These are phyloP conservation scores for Oreochromis mossambicus DNA, from an alignment of 2,797 vertebrate genomes.

Conservation along the genomic window DNA sequence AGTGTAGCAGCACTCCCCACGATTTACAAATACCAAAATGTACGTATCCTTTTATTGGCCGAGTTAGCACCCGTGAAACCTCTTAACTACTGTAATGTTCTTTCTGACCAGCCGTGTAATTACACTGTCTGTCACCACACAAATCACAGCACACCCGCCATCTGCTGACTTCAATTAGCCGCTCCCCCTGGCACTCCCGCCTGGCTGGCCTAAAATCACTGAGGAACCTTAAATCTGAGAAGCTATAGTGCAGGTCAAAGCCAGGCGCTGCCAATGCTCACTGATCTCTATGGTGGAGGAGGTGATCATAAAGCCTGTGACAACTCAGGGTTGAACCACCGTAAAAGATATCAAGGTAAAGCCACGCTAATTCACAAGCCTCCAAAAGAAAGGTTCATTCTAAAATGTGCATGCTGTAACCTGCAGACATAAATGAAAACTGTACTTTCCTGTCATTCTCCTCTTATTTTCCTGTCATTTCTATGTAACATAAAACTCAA, in stretches of 20 bases:
- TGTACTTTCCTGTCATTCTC: background rate
- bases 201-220: constrained; percentile 36
- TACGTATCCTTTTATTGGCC: constrained; percentile 56
- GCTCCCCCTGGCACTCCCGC: background rate
- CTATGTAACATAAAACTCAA: background rate
- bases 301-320: constrained; percentile 57
- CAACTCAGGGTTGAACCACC: constrained; percentile 18
- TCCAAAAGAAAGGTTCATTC: background rate
- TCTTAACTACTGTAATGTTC: constrained; percentile 68
- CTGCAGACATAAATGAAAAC: background rate
- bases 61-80: constrained; percentile 62
- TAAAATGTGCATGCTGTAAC: background rate
- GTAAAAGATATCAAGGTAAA: background rate
- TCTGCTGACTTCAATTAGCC: constrained; percentile 74
- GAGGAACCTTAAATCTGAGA: constrained; percentile 50
- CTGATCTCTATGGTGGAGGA: constrained; percentile 57
- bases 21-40: constrained; percentile 48
- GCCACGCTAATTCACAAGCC: background rate
- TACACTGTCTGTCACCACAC: constrained; percentile 70
- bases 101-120: constrained; percentile 68
- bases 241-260: constrained; percentile 32
- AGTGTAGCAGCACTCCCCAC: background rate
- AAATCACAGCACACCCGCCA: constrained; percentile 70
- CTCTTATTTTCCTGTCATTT: background rate
- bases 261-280: constrained; percentile 25